A percentile compares a stretch with the other conserved stretches of the same genome.
Evolutionary conservation across 1,140 invertebrate genomes (phyloP).

Genomic region (Pygmarrhopalites habei): DNA sequence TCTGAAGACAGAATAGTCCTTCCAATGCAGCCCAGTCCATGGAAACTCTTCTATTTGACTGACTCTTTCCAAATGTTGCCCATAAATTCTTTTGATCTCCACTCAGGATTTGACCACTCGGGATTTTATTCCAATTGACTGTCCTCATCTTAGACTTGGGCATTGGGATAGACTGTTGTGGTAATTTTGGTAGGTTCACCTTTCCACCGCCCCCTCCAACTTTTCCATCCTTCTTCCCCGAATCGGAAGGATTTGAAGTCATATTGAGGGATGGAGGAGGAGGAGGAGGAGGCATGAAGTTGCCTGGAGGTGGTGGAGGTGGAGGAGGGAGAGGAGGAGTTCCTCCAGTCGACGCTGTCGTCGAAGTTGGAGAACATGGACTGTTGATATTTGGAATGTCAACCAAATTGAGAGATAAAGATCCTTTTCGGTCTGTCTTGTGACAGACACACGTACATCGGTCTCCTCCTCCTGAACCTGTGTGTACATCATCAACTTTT

Average conservation of each 20-base stretch:
- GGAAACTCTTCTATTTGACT: constrained; percentile 68
- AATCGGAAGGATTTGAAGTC: constrained; percentile 41
- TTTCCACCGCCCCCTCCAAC: constrained; percentile 30
- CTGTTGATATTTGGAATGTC: constrained; percentile 36
- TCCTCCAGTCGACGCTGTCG: constrained; percentile 38
- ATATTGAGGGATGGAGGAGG: constrained; percentile 45
- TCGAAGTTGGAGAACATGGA: not conserved
- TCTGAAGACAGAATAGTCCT: constrained; percentile 68
- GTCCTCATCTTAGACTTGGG: constrained; percentile 84
- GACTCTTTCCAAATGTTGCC: constrained; percentile 76
- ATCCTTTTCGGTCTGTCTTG: constrained; percentile 42
- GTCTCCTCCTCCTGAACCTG: constrained; percentile 29
- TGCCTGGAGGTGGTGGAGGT: constrained; percentile 42
- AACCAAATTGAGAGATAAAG: constrained; percentile 43
- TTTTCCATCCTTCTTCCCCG: constrained; percentile 20
- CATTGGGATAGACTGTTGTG: constrained; percentile 77
- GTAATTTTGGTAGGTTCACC: constrained; percentile 48
- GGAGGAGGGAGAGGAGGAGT: constrained; percentile 45
- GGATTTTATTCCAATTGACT: constrained; percentile 90
- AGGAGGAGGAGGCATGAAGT: constrained; percentile 45
- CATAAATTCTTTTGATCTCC: constrained; percentile 84
- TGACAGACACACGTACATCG: constrained; percentile 45
- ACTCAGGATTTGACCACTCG: constrained; percentile 60
- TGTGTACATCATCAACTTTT: too few species aligned
- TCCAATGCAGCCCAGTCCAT: constrained; percentile 89